These are phyloP conservation scores for Siniperca undulata DNA, from an alignment of 2,797 vertebrate genomes.

Conservation along the genomic window DNA sequence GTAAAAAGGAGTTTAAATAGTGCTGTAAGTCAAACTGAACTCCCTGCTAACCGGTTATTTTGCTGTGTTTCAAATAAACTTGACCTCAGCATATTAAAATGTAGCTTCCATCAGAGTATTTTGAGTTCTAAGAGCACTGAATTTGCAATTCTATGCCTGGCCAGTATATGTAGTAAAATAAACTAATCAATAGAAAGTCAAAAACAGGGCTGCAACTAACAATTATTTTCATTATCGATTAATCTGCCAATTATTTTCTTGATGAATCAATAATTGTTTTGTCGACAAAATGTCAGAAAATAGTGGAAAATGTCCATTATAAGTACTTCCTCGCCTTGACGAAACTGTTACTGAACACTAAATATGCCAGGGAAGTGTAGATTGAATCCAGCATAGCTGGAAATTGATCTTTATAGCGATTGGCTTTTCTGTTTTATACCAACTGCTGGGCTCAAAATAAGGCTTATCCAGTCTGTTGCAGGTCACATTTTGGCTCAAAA, in stretches of 20 bases:
- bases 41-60: neutral
- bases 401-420: too few species aligned
- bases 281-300: neutral
- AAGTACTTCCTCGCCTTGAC: neutral
- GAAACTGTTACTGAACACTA: too few species aligned
- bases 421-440: too few species aligned
- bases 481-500: too few species aligned
- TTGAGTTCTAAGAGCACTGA: neutral
- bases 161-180: neutral
- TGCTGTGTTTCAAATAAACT: conserved; percentile 15
- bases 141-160: neutral
- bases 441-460: too few species aligned
- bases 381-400: too few species aligned
- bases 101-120: neutral
- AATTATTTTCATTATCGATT: neutral
- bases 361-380: too few species aligned
- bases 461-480: too few species aligned
- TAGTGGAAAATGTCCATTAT: too few species aligned
- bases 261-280: neutral
- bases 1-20: conserved; percentile 5
- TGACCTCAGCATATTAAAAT: neutral
- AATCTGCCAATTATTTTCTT: neutral
- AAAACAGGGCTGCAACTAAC: neutral
- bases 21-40: neutral
- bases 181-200: neutral